Evolutionary conservation across 2,888 invertebrate genomes (phyloP), one percentile per base, ranked within the genome.

Genomic region (Brenthis hecate): DNA sequence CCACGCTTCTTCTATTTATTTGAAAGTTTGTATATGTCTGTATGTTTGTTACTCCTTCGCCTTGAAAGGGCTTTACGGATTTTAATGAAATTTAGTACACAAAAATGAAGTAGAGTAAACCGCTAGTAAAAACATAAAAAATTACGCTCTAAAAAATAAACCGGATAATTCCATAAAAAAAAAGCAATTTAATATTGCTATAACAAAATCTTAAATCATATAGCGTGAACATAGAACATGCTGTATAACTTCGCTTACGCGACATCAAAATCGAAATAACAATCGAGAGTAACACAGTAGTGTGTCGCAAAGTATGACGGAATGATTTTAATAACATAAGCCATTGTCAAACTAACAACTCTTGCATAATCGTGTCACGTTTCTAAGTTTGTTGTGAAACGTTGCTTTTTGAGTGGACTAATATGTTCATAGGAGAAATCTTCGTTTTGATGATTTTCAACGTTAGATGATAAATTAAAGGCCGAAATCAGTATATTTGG

Each of bases 261-360:
- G 61, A 36, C 36, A 62, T 53, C 36, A 53, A 62, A 62, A 62
- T 62, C 36, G 32, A 48, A 60, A 66, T 48, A n/a, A 55, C 53
- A 66, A 66, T 54, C 48, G 62, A 66, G 54, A 54, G 61, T 60
- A 60, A 66, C 54, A 56, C 47, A 66, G 65, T 67, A 69, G 71
- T 58, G 68, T 71, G 69, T 71, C 71, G 72, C 72, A 74, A 74
- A 72, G 69, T 72, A 72, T 73, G 72, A 74, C 73, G 71, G 75
- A 75, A 76, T 72, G 71, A 71, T 73, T 70, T 72, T 67, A 70
- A 74, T 73, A 72, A 72, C 67, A 63, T 56, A 72, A 71, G 53
- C 73, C 74, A 78, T 79, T 79, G 78, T 78, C 77, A 77, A 75
- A 76, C 72, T 56, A 61, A 76, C 76, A 56, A 77, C 74, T 69